Evolutionary conservation across 2,113 vertebrate species (phyloP), one percentile per base, ranked within the genome.

Genomic region (Syngnathus floridae): DNA sequence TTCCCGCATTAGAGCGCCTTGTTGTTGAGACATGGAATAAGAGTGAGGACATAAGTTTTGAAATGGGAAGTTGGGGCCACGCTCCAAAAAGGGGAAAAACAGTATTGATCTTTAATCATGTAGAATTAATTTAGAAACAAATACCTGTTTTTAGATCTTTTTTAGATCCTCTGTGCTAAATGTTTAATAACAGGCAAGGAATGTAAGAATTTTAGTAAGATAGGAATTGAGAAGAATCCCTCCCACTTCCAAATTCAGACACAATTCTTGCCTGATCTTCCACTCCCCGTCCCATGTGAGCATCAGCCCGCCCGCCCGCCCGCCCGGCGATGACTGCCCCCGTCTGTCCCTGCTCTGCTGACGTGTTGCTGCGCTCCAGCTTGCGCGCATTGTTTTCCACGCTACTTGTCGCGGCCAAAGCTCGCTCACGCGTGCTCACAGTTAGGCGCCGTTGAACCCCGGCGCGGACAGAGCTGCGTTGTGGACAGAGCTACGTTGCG

Each of bases 371-470:
- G 75, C 52, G 48, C 82, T 83, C 77, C 51, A 69, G 82, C 81
- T 84, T 74, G 80, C 79, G 80, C 81, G 82, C 85, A 87, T 89
- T 87, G 87, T 90, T 85, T 84, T 79, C 66, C 74, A 81, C 80
- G 64, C 74, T 41, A 81, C 89, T 78, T 84, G 84, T 85, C 84
- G 80, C 80, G 74, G 38, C 74, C 73, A 64, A 19, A 72, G 19
- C 48, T 51, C 48, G 2, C 48, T 21, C 7, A 3, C n/a, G 21
- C 48, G 13, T 31, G 26, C 26, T 31, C 45, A 17, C 62, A 71
- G 68, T 63, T 54, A 46, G 55, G 43, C 16, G 62, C 60, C 59
- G 66, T 61, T 72, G 72, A 73, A 43, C 61, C 58, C 55, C 26
- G 6, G 35, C 69, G 40, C 49, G 51, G 64, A 56, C 40, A 52